Base-by-base conservation (phyloP, 2,888 invertebrate genomes). In the Hanleya hanleyi region DNA sequence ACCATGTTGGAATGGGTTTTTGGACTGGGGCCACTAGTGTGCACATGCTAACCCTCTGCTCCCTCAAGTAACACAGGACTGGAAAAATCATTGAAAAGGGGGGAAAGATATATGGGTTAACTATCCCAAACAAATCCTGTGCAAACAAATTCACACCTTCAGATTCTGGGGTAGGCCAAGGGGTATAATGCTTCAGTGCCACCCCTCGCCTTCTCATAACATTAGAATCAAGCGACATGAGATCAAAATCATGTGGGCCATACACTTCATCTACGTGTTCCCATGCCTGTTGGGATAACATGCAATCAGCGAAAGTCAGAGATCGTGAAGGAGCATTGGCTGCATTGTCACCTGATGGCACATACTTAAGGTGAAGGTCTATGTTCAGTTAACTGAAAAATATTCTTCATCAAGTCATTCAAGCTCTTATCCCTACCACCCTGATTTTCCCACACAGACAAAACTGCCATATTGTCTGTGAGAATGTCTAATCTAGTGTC, bases 211-310 rank as follows among this genome's bases (percentile, higher is more conserved):
- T 36, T 29, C 49, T 38, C 70, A 72, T 74, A 1, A 50, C 72
- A 70, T 74, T 79, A 7, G 72, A 70, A 62, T 77, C 77, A 9
- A 73, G 32, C 9, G 77, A 57, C 75, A 77, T 79, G 7, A 75
- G 51, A 41, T 77, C 74, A 49, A 73, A 65, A 22, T 71, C 67
- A 41, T 79, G 77, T 6, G 74, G 74, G 1, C 78, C 75, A 62
- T 69, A 75, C 6, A 5, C 32, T 22, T 37, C 4, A 29, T 75
- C 68, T 15, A 78, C 73, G n/a, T 50, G 22, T 4, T 69, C 9
- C 72, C 74, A 78, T 5, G 50, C 61, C 3, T 35, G 32, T 18
- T 49, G 26, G 37, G 57, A 57, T 26, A 75, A 61, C 70, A 51
- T 75, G 50, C 29, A 65, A 38, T 74, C 70, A 35, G 33, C 2